Conservation (phyloP, 2,113 vertebrate species). For the Psettodes erumei region DNA sequence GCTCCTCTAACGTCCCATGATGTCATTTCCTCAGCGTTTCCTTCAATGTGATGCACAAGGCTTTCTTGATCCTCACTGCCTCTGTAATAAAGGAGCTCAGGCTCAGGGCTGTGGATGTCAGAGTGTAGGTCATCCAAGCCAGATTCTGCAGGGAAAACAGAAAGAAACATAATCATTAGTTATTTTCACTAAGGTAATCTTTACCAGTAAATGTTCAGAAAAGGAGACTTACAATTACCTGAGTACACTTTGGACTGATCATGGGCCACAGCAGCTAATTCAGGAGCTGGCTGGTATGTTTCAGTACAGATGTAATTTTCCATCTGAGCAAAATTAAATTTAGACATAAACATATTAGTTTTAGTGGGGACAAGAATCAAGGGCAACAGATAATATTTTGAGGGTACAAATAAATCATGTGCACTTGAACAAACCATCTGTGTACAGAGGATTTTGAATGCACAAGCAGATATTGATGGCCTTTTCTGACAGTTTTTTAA, state of each 20-base stretch:
- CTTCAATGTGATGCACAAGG: background rate
- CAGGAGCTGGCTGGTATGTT: constrained; percentile 30
- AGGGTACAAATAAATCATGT: background rate
- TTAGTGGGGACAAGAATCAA: background rate
- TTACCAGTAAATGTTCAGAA: no score
- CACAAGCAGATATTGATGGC: no score
- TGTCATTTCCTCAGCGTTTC: constrained; percentile 6
- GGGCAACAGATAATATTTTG: no score
- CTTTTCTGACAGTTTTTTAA: no score
- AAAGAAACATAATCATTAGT: background rate
- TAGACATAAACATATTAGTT: background rate
- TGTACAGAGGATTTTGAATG: no score
- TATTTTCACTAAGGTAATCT: background rate
- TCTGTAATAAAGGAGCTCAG: constrained; percentile 54
- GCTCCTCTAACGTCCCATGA: background rate
- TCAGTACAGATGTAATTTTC: constrained; percentile 43
- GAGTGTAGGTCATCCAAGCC: constrained; percentile 21
- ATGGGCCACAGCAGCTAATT: constrained; percentile 4
- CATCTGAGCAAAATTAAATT: constrained; percentile 58
- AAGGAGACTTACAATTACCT: constrained; percentile 51
- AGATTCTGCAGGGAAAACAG: constrained; percentile 20
- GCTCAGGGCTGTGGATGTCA: constrained; percentile 48
- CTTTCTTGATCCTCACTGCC: constrained; percentile 28
- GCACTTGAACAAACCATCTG: no score
- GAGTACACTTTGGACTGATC: constrained; percentile 21